Conservation (phyloP, 2,888 invertebrate species). For the Bedellia somnulentella region DNA sequence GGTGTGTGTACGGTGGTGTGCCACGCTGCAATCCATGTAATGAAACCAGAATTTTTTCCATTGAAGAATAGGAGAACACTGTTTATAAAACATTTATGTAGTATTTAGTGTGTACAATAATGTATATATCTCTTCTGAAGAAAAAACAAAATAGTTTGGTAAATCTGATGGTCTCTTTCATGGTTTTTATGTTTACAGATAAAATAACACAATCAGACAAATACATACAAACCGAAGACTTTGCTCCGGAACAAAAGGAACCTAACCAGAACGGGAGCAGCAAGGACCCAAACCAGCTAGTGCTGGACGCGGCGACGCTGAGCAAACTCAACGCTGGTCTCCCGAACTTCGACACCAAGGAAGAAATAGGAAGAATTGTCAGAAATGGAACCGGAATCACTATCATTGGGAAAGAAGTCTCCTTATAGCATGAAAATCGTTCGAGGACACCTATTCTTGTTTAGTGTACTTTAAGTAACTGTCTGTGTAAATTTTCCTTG, state of each 20-base stretch:
- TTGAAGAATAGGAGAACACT: too few relatives aligned
- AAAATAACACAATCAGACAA: constrained; percentile 3
- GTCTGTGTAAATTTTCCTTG: too few relatives aligned
- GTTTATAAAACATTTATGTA: too few relatives aligned
- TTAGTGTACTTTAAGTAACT: too few relatives aligned
- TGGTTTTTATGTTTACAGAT: too few relatives aligned
- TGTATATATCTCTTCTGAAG: too few relatives aligned
- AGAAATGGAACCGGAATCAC: constrained; percentile 1
- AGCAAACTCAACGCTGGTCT: neutral
- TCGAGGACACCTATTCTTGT: neutral
- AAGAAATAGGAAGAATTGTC: neutral
- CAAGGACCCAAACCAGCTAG: neutral
- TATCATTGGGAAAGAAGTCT: neutral
- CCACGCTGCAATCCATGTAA: too few relatives aligned
- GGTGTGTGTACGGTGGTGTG: too few relatives aligned
- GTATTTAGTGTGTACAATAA: too few relatives aligned
- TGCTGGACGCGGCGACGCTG: neutral
- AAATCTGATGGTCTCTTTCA: too few relatives aligned
- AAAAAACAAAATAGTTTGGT: too few relatives aligned
- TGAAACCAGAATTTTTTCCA: too few relatives aligned
- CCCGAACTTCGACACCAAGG: neutral
- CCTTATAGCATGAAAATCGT: constrained; percentile 1
- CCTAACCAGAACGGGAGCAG: neutral
- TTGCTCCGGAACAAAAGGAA: neutral
- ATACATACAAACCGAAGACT: constrained; percentile 2